Percentiles rank a stretch among this genome's conserved stretches.
Evolutionary conservation across 2,797 vertebrate genomes (phyloP).

Genomic region (Nannoperca australis): DNA sequence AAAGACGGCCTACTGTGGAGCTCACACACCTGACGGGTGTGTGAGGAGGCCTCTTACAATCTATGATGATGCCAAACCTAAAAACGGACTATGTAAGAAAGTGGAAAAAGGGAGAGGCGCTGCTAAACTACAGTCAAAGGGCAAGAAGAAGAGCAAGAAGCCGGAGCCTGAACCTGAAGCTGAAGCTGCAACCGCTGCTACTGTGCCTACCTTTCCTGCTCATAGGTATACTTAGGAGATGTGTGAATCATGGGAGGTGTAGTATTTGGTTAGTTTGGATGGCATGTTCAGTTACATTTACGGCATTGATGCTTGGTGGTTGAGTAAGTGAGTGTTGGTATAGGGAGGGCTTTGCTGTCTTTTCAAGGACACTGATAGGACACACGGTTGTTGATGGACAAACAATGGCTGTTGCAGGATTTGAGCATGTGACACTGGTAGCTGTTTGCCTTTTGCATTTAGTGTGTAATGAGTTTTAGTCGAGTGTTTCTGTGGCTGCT

Average conservation of each 20-base stretch:
- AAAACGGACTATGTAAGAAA: constrained; percentile 91
- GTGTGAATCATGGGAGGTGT: neutral
- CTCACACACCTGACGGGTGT: constrained; percentile 90
- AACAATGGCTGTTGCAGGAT: neutral
- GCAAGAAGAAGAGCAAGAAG: constrained; percentile 89
- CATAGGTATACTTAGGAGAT: constrained; percentile 88
- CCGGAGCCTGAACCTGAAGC: constrained; percentile 85
- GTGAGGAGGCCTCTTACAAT: constrained; percentile 91
- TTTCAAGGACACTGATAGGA: neutral
- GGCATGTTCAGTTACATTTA: neutral
- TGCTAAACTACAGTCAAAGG: constrained; percentile 86
- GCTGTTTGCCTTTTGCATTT: constrained; percentile 14
- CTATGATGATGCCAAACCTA: constrained; percentile 90
- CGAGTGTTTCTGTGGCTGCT: neutral
- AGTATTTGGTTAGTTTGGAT: neutral
- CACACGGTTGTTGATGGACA: constrained; percentile 3
- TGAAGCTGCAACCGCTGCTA: constrained; percentile 81
- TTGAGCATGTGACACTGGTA: neutral
- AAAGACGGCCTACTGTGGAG: constrained; percentile 96
- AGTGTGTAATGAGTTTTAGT: neutral
- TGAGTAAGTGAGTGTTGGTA: neutral
- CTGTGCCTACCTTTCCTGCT: constrained; percentile 91
- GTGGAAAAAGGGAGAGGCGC: constrained; percentile 78
- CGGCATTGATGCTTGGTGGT: neutral
- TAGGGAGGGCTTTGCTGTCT: neutral